Conservation (phyloP, 2,797 vertebrate genomes). For the Podarcis lilfordi region DNA sequence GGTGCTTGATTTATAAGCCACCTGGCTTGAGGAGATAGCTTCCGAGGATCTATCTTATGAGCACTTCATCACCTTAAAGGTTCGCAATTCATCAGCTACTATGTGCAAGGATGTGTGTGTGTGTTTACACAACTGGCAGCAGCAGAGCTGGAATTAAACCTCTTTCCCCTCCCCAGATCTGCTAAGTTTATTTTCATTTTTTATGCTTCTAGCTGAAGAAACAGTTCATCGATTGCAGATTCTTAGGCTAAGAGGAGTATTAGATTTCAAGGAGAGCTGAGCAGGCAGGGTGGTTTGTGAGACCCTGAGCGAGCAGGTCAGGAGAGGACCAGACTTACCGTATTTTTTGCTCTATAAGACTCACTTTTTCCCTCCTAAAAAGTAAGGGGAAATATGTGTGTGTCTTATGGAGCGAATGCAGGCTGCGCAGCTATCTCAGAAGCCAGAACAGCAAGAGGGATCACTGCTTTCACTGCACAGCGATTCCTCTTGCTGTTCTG, state of each 20-base stretch:
- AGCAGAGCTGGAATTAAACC: slow-evolving; percentile 4
- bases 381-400: no score
- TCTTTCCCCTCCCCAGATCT: background rate
- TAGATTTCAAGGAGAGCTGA: background rate
- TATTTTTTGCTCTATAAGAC: no score
- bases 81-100: slow-evolving; percentile 24
- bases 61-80: slow-evolving; percentile 32
- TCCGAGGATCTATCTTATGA: background rate
- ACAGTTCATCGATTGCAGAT: background rate
- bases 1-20: background rate
- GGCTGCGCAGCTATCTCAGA: no score
- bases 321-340: background rate
- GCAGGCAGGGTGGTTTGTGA: no score
- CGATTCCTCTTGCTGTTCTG: no score
- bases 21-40: slow-evolving; percentile 6
- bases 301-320: no score
- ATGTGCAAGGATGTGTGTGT: background rate
- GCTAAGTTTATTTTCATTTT: fast-evolving
- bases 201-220: background rate
- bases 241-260: background rate
- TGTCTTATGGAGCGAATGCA: no score
- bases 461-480: no score
- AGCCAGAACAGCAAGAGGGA: no score
- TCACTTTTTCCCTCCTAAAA: no score
- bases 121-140: slow-evolving; percentile 1